Evolutionary conservation across 2,113 vertebrate species (phyloP).

Genomic region (Mustela nigripes): DNA sequence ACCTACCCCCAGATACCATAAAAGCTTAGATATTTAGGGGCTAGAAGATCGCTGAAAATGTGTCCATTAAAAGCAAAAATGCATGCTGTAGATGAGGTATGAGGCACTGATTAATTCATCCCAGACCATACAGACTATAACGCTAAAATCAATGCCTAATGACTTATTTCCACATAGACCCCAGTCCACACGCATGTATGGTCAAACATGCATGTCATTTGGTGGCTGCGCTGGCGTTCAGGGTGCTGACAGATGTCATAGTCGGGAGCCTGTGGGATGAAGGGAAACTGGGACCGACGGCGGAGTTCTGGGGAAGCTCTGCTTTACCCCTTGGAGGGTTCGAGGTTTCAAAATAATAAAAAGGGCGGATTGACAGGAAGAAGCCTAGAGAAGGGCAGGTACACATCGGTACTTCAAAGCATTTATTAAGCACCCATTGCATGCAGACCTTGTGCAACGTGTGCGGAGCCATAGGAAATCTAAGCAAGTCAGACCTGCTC

Average conservation of each 20-base stretch:
- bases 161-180: no score
- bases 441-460: neutral
- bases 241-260: neutral
- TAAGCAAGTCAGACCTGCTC: neutral
- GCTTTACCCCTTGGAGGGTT: neutral
- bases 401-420: neutral
- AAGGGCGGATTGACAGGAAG: neutral
- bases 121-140: no score
- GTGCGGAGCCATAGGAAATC: neutral
- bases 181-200: no score
- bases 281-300: neutral
- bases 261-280: neutral
- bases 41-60: neutral
- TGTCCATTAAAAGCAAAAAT: neutral
- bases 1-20: neutral
- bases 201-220: neutral
- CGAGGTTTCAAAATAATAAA: neutral
- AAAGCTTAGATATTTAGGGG: neutral
- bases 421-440: neutral
- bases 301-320: neutral
- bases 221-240: neutral
- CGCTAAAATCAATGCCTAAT: neutral
- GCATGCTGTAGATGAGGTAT: neutral
- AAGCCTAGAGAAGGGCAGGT: neutral
- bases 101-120: neutral